Base-by-base conservation (phyloP, 2,113 vertebrate species). In the Oenanthe oenanthe region DNA sequence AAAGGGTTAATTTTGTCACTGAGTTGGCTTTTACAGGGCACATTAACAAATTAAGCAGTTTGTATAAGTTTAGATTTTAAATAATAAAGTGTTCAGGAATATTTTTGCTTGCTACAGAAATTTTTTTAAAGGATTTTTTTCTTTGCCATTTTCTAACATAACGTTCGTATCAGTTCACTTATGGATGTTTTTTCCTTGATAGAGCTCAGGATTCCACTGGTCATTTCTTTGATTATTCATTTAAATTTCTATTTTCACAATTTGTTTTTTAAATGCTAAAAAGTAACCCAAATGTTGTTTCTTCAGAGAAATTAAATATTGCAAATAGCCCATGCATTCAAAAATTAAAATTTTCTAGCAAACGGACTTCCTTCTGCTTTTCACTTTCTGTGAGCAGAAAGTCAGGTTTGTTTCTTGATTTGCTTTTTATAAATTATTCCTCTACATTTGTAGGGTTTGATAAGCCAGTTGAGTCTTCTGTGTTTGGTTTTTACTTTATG, bases 1-100 rank as follows among this genome's bases (percentile, higher is more conserved):
- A 91, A 42, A 66, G 89, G 89, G 95, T 98, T 97, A 95, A 97
- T 97, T 97, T 97, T 97, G 96, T 93, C 84, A 93, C 85, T 78
- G 71, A 85, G 79, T 95, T 97, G 92, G 81, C 88, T 95, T 87
- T 97, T 94, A 91, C 74, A 94, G 85, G 72, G 34, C 87, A 91
- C 71, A 93, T 88, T 96, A 97, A 96, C 88, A 96, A 96, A 95
- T 96, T 84, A 93, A 92, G 80, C 62, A 92, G 90, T 97, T 97
- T 90, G 50, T 86, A 1, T 96, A 96, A 95, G 58, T 93, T 95
- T 78, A 93, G 66, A 67, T 92, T 80, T 92, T 95, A 90, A 97
- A 97, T 94, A 91, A 72, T 94, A 87, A 68, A 28, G 28, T 34
- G 42, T 67, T 94, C 45, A 50, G 50, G 17, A 88, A 57, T 97